Evolutionary conservation across 2,888 invertebrate species (phyloP).

Genomic region (Metacarcinus magister): DNA sequence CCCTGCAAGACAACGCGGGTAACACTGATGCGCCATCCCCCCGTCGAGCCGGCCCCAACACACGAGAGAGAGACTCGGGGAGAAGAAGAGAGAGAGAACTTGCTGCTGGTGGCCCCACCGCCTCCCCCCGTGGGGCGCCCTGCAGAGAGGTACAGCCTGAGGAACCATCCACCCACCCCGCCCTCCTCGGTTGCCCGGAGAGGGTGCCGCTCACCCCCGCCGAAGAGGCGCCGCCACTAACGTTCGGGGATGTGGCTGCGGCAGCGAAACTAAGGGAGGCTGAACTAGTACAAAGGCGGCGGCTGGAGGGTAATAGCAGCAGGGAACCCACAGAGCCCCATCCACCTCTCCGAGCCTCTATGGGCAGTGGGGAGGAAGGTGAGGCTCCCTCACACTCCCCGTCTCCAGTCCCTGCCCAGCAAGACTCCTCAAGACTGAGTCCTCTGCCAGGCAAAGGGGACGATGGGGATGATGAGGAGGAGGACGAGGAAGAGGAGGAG

Average conservation of each 20-base stretch:
- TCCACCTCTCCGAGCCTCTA: neutral
- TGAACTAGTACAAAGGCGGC: neutral
- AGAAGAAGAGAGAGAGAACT: constrained; percentile 80
- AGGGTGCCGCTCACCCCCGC: constrained; percentile 69
- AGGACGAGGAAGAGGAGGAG: neutral
- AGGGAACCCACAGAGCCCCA: neutral
- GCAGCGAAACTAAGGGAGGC: neutral
- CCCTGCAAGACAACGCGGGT: constrained; percentile 80
- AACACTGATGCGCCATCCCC: constrained; percentile 80
- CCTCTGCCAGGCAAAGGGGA: neutral
- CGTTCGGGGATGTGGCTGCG: neutral
- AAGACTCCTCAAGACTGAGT: constrained; percentile 45
- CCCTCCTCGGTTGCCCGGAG: constrained; percentile 70
- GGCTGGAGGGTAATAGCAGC: neutral
- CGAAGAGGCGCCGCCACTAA: constrained; percentile 76
- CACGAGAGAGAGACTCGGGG: constrained; percentile 66
- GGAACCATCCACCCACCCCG: constrained; percentile 75
- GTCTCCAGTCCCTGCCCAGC: constrained; percentile 9
- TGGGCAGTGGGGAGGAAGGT: neutral
- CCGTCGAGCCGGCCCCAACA: neutral
- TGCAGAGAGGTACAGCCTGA: constrained; percentile 79
- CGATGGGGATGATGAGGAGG: constrained; percentile 29
- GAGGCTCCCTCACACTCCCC: neutral
- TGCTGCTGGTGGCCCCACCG: constrained; percentile 45
- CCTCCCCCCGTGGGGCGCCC: constrained; percentile 64